phyloP scores from a whole-genome alignment of 2,113 vertebrate species.

The Ammospiza nelsoni region DNA sequence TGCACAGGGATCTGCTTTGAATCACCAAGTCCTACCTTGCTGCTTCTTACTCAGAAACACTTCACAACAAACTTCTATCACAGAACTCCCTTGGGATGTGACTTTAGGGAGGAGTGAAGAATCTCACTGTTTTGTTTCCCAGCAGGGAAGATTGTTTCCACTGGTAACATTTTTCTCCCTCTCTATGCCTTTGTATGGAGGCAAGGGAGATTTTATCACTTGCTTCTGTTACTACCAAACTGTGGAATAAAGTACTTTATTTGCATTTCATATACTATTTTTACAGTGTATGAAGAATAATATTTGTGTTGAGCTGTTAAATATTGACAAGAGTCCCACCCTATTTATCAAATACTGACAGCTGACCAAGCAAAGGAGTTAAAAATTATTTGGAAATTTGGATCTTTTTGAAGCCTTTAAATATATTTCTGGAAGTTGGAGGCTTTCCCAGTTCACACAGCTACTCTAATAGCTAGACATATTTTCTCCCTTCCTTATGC shows the following conservation, averaged over 20 bases:
- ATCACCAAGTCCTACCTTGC: not conserved
- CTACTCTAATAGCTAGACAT: constrained; percentile 41
- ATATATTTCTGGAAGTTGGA: constrained; percentile 18
- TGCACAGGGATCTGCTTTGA: not conserved
- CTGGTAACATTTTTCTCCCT: not conserved
- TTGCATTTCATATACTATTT: constrained; percentile 41
- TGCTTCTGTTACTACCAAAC: not conserved
- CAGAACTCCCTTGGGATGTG: not conserved
- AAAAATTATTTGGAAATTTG: constrained; percentile 13
- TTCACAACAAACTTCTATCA: not conserved
- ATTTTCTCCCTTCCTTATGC: constrained; percentile 31
- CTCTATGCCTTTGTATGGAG: constrained; percentile 33
- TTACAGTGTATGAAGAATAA: constrained; percentile 22
- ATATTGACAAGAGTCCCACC: constrained; percentile 30
- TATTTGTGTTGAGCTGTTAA: constrained; percentile 47
- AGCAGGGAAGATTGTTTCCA: not conserved
- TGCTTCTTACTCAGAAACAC: not conserved
- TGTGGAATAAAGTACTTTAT: not conserved
- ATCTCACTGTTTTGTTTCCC: constrained; percentile 5
- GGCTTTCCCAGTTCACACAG: constrained; percentile 32
- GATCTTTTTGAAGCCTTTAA: constrained; percentile 29
- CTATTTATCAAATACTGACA: constrained; percentile 52
- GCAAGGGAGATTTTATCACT: constrained; percentile 24
- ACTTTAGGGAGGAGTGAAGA: not conserved
- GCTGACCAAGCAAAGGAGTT: constrained; percentile 45